These are phyloP conservation scores for Oscheius myriophilus DNA, from an alignment of 2,888 invertebrate species.

Conservation along the genomic window DNA sequence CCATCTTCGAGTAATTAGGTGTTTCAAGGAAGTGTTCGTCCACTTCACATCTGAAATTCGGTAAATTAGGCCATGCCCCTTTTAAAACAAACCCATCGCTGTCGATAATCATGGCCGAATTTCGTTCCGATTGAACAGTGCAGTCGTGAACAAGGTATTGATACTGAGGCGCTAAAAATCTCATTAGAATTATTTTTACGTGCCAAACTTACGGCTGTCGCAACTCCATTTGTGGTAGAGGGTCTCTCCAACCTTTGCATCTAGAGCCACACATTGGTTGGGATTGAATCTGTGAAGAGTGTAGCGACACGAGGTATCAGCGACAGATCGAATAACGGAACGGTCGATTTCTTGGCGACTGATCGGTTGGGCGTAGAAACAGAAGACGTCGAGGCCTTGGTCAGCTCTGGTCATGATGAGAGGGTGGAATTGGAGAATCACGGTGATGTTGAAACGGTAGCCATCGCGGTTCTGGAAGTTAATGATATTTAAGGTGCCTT, in stretches of 20 bases:
- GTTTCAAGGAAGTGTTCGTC: slow-evolving; percentile 67
- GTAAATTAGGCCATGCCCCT: neutral
- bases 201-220: slow-evolving; percentile 52
- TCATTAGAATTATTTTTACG: neutral
- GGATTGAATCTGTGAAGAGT: slow-evolving; percentile 62
- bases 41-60: slow-evolving; percentile 51
- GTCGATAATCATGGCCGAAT: slow-evolving; percentile 61
- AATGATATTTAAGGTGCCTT: neutral
- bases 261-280: slow-evolving; percentile 66
- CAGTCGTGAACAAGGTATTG: slow-evolving; percentile 68
- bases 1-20: slow-evolving; percentile 60
- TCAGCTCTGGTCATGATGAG: slow-evolving; percentile 67
- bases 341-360: slow-evolving; percentile 55
- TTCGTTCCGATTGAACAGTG: slow-evolving; percentile 58
- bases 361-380: slow-evolving; percentile 58
- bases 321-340: slow-evolving; percentile 47
- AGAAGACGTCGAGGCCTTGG: slow-evolving; percentile 60
- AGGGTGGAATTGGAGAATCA: slow-evolving; percentile 69
- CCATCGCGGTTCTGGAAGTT: slow-evolving; percentile 58
- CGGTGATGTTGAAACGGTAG: slow-evolving; percentile 63
- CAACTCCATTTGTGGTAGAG: slow-evolving; percentile 69
- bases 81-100: slow-evolving; percentile 54
- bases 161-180: slow-evolving; percentile 61
- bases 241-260: slow-evolving; percentile 68
- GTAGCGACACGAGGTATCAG: slow-evolving; percentile 64